These are phyloP conservation scores for Balearica regulorum DNA, from an alignment of 2,797 vertebrate species.

Conservation along the genomic window DNA sequence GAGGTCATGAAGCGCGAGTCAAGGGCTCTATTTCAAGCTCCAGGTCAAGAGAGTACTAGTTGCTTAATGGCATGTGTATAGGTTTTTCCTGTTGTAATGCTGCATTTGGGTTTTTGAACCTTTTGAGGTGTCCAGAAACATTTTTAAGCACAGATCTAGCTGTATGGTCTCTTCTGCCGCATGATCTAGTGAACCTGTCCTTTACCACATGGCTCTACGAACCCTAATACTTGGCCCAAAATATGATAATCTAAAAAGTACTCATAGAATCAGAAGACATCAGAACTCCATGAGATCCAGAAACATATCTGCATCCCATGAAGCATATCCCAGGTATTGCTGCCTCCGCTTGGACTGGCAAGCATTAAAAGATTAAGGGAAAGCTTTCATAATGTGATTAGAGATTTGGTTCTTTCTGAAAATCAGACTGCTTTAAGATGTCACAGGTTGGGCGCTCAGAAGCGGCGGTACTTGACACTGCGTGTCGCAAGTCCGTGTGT, in stretches of 20 bases:
- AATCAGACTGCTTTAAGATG: not conserved
- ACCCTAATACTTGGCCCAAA: not conserved
- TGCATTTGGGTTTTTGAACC: not conserved
- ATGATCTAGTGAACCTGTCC: not conserved
- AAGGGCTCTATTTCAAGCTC: not conserved
- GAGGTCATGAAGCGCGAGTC: not conserved
- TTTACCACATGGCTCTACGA: not conserved
- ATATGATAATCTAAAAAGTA: not conserved
- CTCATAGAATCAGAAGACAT: not conserved
- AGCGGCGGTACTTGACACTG: not conserved
- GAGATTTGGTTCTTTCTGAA: not conserved
- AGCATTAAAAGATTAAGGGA: not conserved
- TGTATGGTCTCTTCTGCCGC: accelerated
- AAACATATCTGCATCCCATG: not conserved
- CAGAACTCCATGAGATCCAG: not conserved
- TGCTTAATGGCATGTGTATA: not conserved
- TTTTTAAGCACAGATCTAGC: not conserved
- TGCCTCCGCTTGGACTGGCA: not conserved
- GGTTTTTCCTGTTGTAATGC: not conserved
- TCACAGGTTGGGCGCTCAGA: not conserved
- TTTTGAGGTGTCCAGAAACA: not conserved
- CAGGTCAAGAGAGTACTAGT: not conserved
- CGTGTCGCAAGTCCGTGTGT: accelerated
- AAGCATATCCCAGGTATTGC: not conserved
- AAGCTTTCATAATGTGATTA: not conserved